Evolutionary conservation across 2,113 vertebrate species (phyloP).

Genomic region (Thryonomys swinderianus): DNA sequence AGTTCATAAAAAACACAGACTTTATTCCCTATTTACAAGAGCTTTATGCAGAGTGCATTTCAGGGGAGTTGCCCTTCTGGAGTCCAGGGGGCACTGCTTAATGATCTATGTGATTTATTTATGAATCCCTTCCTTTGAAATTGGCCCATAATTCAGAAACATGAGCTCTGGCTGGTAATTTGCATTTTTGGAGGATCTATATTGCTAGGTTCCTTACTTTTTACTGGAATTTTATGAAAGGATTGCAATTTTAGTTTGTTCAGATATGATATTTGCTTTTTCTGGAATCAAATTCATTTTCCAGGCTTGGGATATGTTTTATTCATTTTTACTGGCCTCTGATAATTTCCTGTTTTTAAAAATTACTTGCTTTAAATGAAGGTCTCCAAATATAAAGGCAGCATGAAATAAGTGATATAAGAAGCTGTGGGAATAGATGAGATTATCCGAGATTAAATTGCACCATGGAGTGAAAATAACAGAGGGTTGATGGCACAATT

Average conservation of each 20-base stretch:
- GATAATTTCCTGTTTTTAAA: neutral
- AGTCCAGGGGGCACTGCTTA: neutral
- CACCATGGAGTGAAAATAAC: too few species aligned
- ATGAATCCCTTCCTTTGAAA: neutral
- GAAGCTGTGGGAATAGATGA: neutral
- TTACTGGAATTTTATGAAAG: neutral
- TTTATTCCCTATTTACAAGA: neutral
- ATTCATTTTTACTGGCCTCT: neutral
- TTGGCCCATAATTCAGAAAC: neutral
- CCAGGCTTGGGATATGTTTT: neutral
- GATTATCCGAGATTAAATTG: neutral
- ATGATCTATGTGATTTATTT: neutral
- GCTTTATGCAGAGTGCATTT: neutral
- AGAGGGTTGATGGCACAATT: neutral
- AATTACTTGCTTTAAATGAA: neutral
- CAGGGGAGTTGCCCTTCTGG: neutral
- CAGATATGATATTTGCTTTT: neutral
- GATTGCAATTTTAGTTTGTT: neutral
- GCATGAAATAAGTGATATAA: neutral
- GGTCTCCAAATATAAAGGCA: neutral
- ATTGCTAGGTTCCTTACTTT: neutral
- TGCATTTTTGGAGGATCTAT: neutral
- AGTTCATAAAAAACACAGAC: neutral
- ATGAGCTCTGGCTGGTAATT: neutral
- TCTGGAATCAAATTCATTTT: neutral